Conservation (phyloP, 2,797 vertebrate genomes). For the Alectoris magna region DNA sequence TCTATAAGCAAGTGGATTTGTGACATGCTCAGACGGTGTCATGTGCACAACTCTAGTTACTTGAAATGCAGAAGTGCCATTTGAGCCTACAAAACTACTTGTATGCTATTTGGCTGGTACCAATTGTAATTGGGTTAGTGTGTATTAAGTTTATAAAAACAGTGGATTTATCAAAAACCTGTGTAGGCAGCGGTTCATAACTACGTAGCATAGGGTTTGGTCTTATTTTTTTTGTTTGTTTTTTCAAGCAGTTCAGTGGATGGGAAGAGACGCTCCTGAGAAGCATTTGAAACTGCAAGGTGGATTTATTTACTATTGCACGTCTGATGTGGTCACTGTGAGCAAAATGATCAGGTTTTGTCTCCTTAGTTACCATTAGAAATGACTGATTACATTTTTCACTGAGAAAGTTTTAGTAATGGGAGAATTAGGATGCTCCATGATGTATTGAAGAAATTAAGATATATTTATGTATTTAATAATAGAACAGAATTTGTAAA, state of each 20-base stretch:
- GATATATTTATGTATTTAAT: neutral
- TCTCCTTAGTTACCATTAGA: neutral
- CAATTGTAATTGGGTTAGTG: neutral
- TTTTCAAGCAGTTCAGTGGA: neutral
- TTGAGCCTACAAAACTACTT: neutral
- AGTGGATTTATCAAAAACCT: neutral
- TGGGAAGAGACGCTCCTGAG: neutral
- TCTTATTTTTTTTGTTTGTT: neutral
- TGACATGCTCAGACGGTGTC: neutral
- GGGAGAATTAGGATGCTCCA: neutral
- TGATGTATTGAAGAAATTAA: neutral
- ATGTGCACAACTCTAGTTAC: neutral
- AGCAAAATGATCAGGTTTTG: neutral
- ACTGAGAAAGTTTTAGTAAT: neutral
- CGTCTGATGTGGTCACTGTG: neutral
- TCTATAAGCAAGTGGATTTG: neutral
- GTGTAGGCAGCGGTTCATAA: neutral
- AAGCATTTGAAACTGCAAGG: neutral
- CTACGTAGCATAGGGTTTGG: neutral
- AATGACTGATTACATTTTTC: neutral
- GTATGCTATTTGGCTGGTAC: neutral
- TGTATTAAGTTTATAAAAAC: neutral
- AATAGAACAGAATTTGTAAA: neutral
- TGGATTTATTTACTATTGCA: neutral
- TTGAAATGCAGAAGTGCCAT: neutral